phyloP scores from a whole-genome alignment of 2,113 vertebrate genomes.

The Gallinago jamesoni region DNA sequence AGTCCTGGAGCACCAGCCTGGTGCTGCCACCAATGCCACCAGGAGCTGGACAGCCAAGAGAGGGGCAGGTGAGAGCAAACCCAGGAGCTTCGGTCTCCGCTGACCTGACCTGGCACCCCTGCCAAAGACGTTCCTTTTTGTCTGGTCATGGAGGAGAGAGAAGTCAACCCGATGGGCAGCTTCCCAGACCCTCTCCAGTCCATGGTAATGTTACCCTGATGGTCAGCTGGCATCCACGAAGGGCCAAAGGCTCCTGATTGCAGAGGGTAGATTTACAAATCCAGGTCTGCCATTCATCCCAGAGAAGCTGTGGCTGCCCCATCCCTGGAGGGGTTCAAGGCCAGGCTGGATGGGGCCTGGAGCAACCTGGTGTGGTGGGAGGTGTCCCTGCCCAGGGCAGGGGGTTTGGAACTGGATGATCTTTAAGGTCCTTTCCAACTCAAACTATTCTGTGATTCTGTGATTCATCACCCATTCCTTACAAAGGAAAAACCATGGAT shows the following conservation, averaged over 20 bases:
- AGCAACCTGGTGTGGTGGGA: too few relatives aligned
- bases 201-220: rapidly evolving
- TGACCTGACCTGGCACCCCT: rapidly evolving
- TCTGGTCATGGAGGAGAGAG: background rate
- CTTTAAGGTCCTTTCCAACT: too few relatives aligned
- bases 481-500: rapidly evolving
- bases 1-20: too few relatives aligned
- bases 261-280: background rate
- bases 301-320: too few relatives aligned
- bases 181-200: background rate
- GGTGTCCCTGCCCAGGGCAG: too few relatives aligned
- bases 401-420: too few relatives aligned
- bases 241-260: rapidly evolving
- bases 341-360: too few relatives aligned
- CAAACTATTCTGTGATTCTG: too few relatives aligned
- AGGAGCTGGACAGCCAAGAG: background rate
- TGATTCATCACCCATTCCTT: background rate
- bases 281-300: too few relatives aligned
- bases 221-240: background rate
- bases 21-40: background rate
- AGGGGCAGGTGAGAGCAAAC: rapidly evolving
- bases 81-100: background rate
- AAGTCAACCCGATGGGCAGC: background rate
- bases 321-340: too few relatives aligned
- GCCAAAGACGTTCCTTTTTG: background rate